Evolutionary conservation across 2,113 vertebrate genomes (phyloP).

Genomic region (Anthoscopus minutus): DNA sequence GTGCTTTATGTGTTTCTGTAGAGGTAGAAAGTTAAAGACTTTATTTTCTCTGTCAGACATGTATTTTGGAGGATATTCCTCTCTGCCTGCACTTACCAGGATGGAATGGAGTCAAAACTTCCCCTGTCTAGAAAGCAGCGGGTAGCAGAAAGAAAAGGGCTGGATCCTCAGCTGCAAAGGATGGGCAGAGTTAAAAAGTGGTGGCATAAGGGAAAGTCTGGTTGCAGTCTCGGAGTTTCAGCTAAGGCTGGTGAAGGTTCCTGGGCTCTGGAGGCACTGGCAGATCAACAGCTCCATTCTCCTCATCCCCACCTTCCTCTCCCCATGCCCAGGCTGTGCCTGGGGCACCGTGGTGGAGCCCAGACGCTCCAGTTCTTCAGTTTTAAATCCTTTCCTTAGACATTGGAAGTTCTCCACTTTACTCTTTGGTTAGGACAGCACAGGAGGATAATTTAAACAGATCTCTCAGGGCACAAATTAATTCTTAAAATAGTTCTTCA

Average conservation of each 20-base stretch:
- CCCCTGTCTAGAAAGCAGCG: neutral
- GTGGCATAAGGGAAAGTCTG: neutral
- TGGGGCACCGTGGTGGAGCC: neutral
- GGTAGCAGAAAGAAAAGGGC: neutral
- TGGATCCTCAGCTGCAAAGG: neutral
- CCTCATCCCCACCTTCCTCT: neutral
- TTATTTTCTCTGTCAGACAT: neutral
- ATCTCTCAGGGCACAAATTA: constrained; percentile 44
- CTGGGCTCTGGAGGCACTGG: neutral
- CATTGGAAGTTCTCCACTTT: constrained; percentile 29
- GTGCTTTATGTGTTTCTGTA: neutral
- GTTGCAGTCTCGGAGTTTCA: neutral
- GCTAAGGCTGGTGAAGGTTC: neutral
- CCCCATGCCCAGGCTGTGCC: neutral
- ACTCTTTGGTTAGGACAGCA: constrained; percentile 35
- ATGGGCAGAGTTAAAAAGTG: neutral
- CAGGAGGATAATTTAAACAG: constrained; percentile 42
- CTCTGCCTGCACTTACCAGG: neutral
- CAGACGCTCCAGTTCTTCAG: neutral
- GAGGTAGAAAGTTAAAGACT: constrained; percentile 4
- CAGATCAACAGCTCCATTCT: neutral
- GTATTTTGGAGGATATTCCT: neutral
- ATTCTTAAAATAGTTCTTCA: constrained; percentile 50
- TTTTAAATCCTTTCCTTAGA: neutral
- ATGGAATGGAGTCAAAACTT: constrained; percentile 11